phyloP scores from a whole-genome alignment of 2,113 vertebrate species.

The Sturnira hondurensis region DNA sequence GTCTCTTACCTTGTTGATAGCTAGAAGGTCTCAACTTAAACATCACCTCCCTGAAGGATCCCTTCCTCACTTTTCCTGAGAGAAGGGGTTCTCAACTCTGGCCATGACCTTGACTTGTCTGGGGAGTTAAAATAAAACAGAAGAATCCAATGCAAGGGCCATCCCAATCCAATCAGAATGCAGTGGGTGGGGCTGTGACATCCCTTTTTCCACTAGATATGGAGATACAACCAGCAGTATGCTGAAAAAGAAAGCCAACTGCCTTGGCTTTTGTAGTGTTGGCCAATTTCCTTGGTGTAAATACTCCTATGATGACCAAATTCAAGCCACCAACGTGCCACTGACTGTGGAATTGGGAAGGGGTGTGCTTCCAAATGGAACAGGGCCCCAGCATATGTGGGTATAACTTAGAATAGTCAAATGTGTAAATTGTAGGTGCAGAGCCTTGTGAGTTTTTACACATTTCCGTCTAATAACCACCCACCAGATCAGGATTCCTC shows the following conservation, averaged over 20 bases:
- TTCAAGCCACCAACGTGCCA: background rate
- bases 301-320: background rate
- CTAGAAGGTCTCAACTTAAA: background rate
- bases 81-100: background rate
- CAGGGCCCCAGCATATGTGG: background rate
- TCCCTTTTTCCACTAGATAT: rapidly evolving
- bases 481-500: no score
- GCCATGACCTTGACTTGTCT: background rate
- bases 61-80: background rate
- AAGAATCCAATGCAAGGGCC: background rate
- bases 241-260: background rate
- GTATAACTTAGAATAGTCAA: rapidly evolving
- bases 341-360: background rate
- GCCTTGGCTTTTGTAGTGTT: background rate
- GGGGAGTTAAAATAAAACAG: background rate
- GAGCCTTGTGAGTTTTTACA: background rate
- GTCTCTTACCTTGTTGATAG: background rate
- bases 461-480: rapidly evolving
- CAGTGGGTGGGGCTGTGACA: background rate
- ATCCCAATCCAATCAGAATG: background rate
- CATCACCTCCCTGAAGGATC: background rate
- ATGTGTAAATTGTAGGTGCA: rapidly evolving
- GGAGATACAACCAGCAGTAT: background rate
- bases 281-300: background rate
- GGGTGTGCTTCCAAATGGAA: background rate